phyloP scores from a whole-genome alignment of 2,888 invertebrate genomes.

The Meteorus colon region DNA sequence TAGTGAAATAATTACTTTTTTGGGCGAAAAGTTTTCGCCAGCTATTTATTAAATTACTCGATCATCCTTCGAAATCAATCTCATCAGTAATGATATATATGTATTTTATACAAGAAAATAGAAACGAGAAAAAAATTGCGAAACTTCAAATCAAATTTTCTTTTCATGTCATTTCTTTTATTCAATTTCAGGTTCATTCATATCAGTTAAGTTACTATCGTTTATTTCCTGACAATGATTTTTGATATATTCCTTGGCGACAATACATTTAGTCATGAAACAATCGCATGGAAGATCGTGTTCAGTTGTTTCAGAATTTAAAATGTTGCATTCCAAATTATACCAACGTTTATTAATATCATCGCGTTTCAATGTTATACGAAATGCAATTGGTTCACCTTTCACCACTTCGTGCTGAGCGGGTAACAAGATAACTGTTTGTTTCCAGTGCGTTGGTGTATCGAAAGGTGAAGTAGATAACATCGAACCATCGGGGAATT shows the following conservation, averaged over 20 bases:
- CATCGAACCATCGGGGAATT: constrained; percentile 77
- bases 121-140: constrained; percentile 3
- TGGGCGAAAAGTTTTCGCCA: background rate
- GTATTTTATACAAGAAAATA: constrained; percentile 33
- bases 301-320: constrained; percentile 80
- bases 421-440: constrained; percentile 85
- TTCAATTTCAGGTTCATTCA: background rate
- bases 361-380: constrained; percentile 78
- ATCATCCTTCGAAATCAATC: background rate
- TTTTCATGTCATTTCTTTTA: background rate
- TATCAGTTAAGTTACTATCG: background rate
- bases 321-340: constrained; percentile 80
- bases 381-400: constrained; percentile 82
- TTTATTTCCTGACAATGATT: constrained; percentile 67
- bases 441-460: constrained; percentile 83
- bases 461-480: constrained; percentile 78
- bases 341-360: constrained; percentile 77
- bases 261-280: constrained; percentile 85
- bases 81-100: constrained; percentile 29
- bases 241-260: constrained; percentile 79
- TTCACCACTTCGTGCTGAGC: constrained; percentile 76
- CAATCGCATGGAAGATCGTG: constrained; percentile 88
- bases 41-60: background rate
- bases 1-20: background rate
- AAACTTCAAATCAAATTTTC: background rate